These are phyloP conservation scores for Ochotona princeps DNA, from an alignment of 2,113 vertebrate species.

Conservation along the genomic window DNA sequence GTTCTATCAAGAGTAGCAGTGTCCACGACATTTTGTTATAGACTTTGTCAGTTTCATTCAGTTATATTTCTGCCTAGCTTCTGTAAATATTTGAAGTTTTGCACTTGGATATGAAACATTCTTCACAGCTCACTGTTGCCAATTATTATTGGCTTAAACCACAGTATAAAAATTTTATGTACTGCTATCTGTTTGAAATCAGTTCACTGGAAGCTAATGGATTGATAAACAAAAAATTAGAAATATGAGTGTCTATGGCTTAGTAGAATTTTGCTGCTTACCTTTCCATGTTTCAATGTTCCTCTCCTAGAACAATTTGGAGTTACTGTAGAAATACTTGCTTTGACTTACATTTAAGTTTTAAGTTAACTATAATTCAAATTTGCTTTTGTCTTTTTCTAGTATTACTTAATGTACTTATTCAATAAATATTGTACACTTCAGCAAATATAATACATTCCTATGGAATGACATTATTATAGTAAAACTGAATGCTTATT, in stretches of 20 bases:
- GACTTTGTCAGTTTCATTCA: background rate
- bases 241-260: background rate
- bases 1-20: background rate
- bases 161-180: background rate
- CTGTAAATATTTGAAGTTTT: constrained; percentile 50
- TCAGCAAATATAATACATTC: background rate
- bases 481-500: background rate
- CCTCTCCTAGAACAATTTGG: background rate
- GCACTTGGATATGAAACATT: background rate
- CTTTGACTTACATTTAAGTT: background rate
- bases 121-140: background rate
- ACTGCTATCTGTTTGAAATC: background rate
- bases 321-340: background rate
- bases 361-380: constrained; percentile 2
- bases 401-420: background rate
- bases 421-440: background rate
- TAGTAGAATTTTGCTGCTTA: background rate
- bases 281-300: background rate
- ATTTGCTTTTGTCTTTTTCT: background rate
- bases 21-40: background rate
- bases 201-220: constrained; percentile 12
- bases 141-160: constrained; percentile 3
- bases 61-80: background rate
- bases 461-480: background rate
- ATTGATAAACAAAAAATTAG: constrained; percentile 31